Conservation (phyloP, 2,888 invertebrate species). For the Drosophila setosimentum region DNA sequence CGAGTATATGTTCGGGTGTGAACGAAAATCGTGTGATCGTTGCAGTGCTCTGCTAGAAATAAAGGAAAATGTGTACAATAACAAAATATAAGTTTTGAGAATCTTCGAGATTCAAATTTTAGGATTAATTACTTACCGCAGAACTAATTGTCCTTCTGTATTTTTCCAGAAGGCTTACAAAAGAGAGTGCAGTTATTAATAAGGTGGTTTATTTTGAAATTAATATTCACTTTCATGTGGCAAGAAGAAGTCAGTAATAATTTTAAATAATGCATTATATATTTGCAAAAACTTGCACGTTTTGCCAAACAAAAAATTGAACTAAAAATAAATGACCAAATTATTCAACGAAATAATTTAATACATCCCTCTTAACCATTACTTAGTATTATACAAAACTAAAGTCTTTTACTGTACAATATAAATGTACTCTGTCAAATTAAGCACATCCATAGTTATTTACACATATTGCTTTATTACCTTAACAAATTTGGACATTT, state of each 20-base stretch:
- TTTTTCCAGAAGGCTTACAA: conserved; percentile 52
- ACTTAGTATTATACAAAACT: not conserved
- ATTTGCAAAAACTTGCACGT: conserved; percentile 8
- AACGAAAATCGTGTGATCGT: not conserved
- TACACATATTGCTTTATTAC: conserved; percentile 30
- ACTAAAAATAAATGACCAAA: not conserved
- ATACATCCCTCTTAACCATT: not conserved
- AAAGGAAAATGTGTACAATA: not conserved
- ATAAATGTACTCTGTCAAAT: not conserved
- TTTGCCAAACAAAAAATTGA: conserved; percentile 5
- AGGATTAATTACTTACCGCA: conserved; percentile 27
- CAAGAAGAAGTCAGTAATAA: too few relatives aligned
- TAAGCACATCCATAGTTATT: conserved; percentile 13
- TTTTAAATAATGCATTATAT: not conserved
- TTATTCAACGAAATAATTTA: not conserved
- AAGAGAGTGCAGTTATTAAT: conserved; percentile 5
- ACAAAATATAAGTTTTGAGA: not conserved
- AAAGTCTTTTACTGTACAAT: too few relatives aligned
- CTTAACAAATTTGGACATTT: conserved; percentile 21
- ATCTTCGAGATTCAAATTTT: not conserved
- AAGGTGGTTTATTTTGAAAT: not conserved
- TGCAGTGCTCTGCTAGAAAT: not conserved
- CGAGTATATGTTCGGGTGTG: not conserved
- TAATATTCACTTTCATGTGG: not conserved
- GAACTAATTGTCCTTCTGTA: conserved; percentile 35